Evolutionary conservation across 2,888 invertebrate genomes (phyloP).

Genomic region (Melanchra persicariae): DNA sequence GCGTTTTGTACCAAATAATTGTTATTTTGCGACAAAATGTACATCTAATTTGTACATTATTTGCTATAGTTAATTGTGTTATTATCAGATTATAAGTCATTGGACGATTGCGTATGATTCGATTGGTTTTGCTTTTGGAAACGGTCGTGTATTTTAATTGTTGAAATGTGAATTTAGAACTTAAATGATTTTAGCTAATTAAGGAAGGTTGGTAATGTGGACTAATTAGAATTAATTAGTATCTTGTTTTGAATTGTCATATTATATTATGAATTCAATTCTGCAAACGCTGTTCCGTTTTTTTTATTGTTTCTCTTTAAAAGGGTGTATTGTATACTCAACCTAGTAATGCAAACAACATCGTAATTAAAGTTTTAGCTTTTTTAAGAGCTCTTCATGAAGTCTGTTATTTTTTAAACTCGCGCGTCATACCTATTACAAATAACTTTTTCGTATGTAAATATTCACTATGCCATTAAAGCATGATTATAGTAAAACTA

Average conservation of each 20-base stretch:
- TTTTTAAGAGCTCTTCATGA: too few relatives aligned
- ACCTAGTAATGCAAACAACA: not conserved
- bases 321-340: not conserved
- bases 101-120: not conserved
- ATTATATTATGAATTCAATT: conserved; percentile 15
- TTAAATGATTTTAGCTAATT: conserved; percentile 41
- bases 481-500: too few relatives aligned
- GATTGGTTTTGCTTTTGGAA: conserved; percentile 3
- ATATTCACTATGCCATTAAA: too few relatives aligned
- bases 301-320: not conserved
- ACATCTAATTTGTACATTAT: conserved; percentile 43
- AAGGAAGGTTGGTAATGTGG: conserved; percentile 14
- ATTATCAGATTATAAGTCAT: conserved; percentile 40
- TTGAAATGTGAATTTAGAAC: conserved; percentile 27
- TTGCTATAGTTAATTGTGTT: conserved; percentile 36
- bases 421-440: too few relatives aligned
- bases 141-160: conserved; percentile 23
- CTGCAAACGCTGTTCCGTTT: not conserved
- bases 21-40: conserved; percentile 57
- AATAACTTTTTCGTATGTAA: too few relatives aligned
- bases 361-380: too few relatives aligned
- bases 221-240: conserved; percentile 41
- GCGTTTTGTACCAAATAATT: conserved; percentile 66
- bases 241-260: conserved; percentile 12
- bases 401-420: too few relatives aligned